These are phyloP conservation scores for Oligia fasciuncula DNA, from an alignment of 2,888 invertebrate species.

Conservation along the genomic window DNA sequence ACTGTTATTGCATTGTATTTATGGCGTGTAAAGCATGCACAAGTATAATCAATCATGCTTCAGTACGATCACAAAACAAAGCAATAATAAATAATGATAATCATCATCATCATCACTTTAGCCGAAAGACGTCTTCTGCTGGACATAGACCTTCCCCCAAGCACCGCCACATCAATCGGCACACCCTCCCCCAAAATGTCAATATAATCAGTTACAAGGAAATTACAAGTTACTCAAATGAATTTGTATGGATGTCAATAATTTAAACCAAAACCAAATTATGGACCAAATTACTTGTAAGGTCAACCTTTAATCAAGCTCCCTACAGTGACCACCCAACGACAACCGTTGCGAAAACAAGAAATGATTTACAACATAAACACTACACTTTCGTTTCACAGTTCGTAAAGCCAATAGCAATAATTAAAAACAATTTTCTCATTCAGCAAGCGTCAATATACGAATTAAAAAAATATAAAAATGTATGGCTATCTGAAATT, in stretches of 20 bases:
- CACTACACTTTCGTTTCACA: constrained; percentile 59
- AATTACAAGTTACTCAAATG: background rate
- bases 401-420: constrained; percentile 62
- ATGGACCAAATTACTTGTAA: constrained; percentile 24
- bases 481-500: constrained; percentile 74
- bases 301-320: constrained; percentile 24
- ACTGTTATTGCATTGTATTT: constrained; percentile 33
- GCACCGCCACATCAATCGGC: background rate
- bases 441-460: constrained; percentile 64
- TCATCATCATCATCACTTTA: background rate
- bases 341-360: constrained; percentile 28
- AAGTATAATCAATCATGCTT: background rate
- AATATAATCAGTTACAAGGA: background rate
- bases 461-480: constrained; percentile 70
- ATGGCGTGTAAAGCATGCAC: background rate
- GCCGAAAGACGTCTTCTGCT: background rate
- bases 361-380: constrained; percentile 43
- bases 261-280: constrained; percentile 18
- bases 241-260: constrained; percentile 12
- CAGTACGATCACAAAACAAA: background rate
- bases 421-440: constrained; percentile 67
- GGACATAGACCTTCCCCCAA: background rate
- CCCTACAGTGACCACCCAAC: constrained; percentile 46
- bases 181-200: background rate
- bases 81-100: background rate